phyloP scores from a whole-genome alignment of 2,888 invertebrate genomes.

The Nephrotoma guestfalica region DNA sequence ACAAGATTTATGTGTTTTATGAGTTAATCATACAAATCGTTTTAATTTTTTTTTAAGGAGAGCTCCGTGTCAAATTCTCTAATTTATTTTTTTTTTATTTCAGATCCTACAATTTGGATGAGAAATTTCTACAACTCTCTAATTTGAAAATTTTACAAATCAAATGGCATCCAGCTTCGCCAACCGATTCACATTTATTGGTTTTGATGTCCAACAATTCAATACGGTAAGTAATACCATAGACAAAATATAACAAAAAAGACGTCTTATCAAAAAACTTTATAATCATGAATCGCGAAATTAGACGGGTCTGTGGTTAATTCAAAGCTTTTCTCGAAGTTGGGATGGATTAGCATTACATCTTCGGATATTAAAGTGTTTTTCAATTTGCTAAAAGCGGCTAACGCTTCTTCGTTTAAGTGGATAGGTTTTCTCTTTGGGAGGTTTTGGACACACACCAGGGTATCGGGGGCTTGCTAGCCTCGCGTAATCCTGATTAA shows the following conservation, averaged over 20 bases:
- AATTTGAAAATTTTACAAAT: constrained; percentile 57
- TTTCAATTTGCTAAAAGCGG: too few species aligned
- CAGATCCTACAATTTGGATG: constrained; percentile 61
- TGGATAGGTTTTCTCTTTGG: too few species aligned
- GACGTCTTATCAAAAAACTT: background rate
- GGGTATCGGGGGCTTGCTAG: too few species aligned
- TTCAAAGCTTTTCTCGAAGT: too few species aligned
- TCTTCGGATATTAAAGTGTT: too few species aligned
- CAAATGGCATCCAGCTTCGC: constrained; percentile 77
- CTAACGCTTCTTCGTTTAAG: too few species aligned
- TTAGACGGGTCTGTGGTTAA: too few species aligned
- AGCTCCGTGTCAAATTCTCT: background rate
- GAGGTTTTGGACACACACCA: too few species aligned
- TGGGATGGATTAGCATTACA: too few species aligned
- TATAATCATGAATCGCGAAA: too few species aligned
- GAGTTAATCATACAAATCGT: background rate
- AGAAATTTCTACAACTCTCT: constrained; percentile 52
- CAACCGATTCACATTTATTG: constrained; percentile 56
- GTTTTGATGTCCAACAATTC: constrained; percentile 75
- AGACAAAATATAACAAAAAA: background rate
- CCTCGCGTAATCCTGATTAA: too few species aligned
- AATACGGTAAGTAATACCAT: constrained; percentile 45
- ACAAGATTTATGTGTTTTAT: background rate
- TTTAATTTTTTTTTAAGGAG: background rate
- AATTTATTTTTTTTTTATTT: constrained; percentile 18